Evolutionary conservation across 1,140 invertebrate species (phyloP).

Genomic region (Dendrolimus punctatus): DNA sequence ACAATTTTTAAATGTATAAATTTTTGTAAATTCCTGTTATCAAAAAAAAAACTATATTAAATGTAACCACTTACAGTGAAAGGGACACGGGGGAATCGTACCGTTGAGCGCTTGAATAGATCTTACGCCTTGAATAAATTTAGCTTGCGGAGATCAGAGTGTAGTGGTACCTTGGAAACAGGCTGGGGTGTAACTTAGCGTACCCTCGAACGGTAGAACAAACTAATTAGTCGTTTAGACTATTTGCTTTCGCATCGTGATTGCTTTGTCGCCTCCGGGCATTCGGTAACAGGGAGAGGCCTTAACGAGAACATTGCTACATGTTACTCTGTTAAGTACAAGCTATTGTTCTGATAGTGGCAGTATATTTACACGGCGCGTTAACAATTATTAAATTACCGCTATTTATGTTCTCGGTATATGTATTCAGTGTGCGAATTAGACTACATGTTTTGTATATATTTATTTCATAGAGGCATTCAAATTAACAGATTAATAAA

Average conservation of each 20-base stretch:
- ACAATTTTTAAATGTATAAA: too few relatives aligned
- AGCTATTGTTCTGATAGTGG: slow-evolving; percentile 7
- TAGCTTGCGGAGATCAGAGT: background rate
- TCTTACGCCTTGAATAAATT: background rate
- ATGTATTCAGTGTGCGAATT: too few relatives aligned
- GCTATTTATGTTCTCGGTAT: too few relatives aligned
- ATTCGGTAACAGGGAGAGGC: slow-evolving; percentile 17
- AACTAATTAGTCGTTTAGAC: slow-evolving; percentile 62
- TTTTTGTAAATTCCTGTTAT: too few relatives aligned
- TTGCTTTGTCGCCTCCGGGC: slow-evolving; percentile 42
- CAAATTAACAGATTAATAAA: too few relatives aligned
- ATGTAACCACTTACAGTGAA: too few relatives aligned
- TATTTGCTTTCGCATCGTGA: slow-evolving; percentile 49
- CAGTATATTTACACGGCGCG: slow-evolving; percentile 2
- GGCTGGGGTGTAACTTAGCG: slow-evolving; percentile 16
- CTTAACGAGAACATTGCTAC: slow-evolving; percentile 17
- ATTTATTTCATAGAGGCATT: too few relatives aligned
- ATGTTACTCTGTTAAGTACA: slow-evolving; percentile 12
- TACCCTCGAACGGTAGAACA: slow-evolving; percentile 34
- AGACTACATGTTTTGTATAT: too few relatives aligned
- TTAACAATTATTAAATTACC: background rate
- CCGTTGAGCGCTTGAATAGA: too few relatives aligned
- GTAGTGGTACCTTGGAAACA: background rate
- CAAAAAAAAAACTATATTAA: too few relatives aligned
- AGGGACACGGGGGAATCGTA: too few relatives aligned